Conservation (phyloP, 2,888 invertebrate species). For the Phania funesta region DNA sequence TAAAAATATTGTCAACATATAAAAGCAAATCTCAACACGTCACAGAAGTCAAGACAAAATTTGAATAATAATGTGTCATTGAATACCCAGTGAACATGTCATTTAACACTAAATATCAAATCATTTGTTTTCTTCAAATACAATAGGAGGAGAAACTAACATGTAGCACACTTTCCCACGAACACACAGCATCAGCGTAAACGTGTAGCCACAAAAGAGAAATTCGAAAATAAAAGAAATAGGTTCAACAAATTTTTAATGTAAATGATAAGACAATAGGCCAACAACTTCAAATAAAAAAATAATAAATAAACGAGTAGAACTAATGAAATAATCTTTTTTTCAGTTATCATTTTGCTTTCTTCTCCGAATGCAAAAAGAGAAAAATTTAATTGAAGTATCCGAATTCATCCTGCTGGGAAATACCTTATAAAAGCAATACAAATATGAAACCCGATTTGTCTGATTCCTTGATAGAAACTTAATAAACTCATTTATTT, state of each 20-base stretch:
- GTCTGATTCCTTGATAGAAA: constrained; percentile 54
- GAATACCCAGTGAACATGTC: constrained; percentile 68
- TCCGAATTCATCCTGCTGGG: not conserved
- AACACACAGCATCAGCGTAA: not conserved
- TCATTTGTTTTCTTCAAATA: too few relatives aligned
- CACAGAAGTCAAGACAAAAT: constrained; percentile 57
- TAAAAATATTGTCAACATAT: not conserved
- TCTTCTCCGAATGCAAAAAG: not conserved
- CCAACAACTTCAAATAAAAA: constrained; percentile 13
- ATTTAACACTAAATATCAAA: constrained; percentile 68
- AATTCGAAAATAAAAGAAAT: constrained; percentile 43
- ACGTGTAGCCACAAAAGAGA: not conserved
- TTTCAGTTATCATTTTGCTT: not conserved
- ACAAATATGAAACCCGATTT: not conserved
- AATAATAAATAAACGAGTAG: not conserved
- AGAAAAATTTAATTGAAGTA: constrained; percentile 17
- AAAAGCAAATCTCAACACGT: constrained; percentile 54
- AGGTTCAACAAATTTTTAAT: constrained; percentile 57
- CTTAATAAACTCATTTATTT: constrained; percentile 69
- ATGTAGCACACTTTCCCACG: not conserved
- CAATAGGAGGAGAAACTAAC: too few relatives aligned
- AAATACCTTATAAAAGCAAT: constrained; percentile 2
- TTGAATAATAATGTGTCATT: constrained; percentile 67
- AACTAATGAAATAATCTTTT: constrained; percentile 24
- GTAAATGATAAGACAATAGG: constrained; percentile 53